Base-by-base conservation (phyloP, 2,797 vertebrate genomes). In the Poecilia picta region DNA sequence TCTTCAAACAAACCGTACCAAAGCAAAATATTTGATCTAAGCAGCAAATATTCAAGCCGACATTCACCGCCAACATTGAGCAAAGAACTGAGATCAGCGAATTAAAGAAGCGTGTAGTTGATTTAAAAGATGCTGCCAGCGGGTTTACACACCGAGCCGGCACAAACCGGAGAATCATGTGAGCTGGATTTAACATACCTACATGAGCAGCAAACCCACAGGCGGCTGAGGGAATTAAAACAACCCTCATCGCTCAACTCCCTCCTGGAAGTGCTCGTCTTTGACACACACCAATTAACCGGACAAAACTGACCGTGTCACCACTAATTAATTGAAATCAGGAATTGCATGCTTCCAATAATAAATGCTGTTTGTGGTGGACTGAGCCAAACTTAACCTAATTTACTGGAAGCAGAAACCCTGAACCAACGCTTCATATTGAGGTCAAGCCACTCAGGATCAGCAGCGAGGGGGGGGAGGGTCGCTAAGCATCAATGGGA, bases 401-500 rank as follows among this genome's bases (percentile, higher is more conserved):
- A 91, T 93, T 92, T 93, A 83, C 76, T 43, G 46, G 43, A 68
- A 70, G 75, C 76, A 84, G 92, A 49, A 84, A 93, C 73, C 83
- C 33, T 85, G 83, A 81, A 75, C 71, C 83, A 68, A 64, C 39
- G 46, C 85, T 87, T 75, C 84, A 87, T 90, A 95, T 92, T 53
- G 76, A 94, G 92, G 94, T 95, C 94, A 95, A 88, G 90, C 86
- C 87, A 88, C 77, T 80, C 83, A 83, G 90, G 87, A 83, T 89
- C 84, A 84, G 89, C 86, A 79, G 76, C 87, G 72, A 59, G 88
- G 90, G 88, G 88, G 88, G 89, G 87, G 89, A 79, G 88, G 90
- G 91, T 85, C 83, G 80, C 28, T 66, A 75, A 87, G 85, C 86
- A 89, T 89, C 77, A 75, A 83, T 64, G 8, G 71, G 82, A 78